phyloP scores from a whole-genome alignment of 2,888 invertebrate genomes.

The Hirtodrosophila trivittata region DNA sequence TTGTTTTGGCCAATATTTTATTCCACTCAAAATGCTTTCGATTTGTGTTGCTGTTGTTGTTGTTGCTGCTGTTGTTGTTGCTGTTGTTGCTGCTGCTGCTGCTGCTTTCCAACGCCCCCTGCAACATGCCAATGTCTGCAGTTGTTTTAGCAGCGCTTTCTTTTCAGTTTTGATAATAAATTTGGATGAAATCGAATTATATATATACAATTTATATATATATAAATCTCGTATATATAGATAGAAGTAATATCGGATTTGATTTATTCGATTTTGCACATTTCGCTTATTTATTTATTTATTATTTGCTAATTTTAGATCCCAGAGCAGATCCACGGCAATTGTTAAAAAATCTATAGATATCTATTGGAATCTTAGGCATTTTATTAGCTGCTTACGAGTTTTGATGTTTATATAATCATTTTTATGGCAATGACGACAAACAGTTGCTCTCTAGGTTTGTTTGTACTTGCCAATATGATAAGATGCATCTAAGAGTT shows the following conservation, averaged over 20 bases:
- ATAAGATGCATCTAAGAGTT: too few relatives aligned
- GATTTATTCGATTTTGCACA: slow-evolving; percentile 53
- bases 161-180: slow-evolving; percentile 32
- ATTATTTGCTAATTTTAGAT: slow-evolving; percentile 39
- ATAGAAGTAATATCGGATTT: slow-evolving; percentile 46
- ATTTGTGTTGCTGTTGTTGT: slow-evolving; percentile 6
- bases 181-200: slow-evolving; percentile 21
- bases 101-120: background rate
- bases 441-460: background rate
- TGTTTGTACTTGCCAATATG: slow-evolving; percentile 7
- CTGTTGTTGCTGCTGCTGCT: background rate
- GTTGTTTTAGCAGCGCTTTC: slow-evolving; percentile 1
- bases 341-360: slow-evolving; percentile 19
- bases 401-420: slow-evolving; percentile 23
- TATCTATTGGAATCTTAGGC: background rate
- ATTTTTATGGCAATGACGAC: background rate
- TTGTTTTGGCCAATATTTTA: slow-evolving; percentile 4
- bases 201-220: slow-evolving; percentile 32
- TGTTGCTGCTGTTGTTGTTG: slow-evolving; percentile 1
- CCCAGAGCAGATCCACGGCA: slow-evolving; percentile 4
- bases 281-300: slow-evolving; percentile 53
- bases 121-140: background rate
- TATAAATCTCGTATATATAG: slow-evolving; percentile 9
- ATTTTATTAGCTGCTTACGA: slow-evolving; percentile 30
- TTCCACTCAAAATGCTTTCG: slow-evolving; percentile 26